phyloP scores from a whole-genome alignment of 2,113 vertebrate species.

The Saccopteryx leptura region DNA sequence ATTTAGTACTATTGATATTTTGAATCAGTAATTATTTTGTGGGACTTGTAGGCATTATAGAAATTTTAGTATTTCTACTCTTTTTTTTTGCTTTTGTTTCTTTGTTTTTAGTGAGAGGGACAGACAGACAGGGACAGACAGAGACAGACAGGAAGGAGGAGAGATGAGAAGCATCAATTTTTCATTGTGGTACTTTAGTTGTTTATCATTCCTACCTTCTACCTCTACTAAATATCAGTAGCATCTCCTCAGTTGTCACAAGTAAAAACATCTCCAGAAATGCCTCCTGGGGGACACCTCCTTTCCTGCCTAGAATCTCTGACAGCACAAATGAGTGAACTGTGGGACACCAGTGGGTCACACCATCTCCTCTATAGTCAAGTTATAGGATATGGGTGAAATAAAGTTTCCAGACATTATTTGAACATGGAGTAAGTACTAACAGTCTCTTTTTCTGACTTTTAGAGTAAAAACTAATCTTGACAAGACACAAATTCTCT shows the following conservation, averaged over 20 bases:
- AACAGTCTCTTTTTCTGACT: background rate
- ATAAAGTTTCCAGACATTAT: background rate
- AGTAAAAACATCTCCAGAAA: background rate
- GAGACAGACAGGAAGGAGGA: too few species aligned
- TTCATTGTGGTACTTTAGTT: too few species aligned
- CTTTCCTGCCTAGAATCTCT: background rate
- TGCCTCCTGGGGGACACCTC: accelerated
- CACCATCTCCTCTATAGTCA: background rate
- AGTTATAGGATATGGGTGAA: background rate
- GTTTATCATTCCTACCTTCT: background rate
- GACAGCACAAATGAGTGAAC: background rate
- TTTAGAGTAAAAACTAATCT: background rate
- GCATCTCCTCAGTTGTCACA: background rate
- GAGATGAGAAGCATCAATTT: too few species aligned
- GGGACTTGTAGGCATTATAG: too few species aligned
- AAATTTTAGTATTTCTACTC: background rate
- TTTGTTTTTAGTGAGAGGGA: too few species aligned
- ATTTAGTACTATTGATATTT: background rate
- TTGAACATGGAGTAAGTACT: background rate
- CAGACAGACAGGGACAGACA: too few species aligned
- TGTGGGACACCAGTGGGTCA: background rate
- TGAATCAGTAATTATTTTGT: background rate
- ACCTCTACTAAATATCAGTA: background rate
- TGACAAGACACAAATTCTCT: background rate
- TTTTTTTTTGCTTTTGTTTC: too few species aligned